phyloP scores from a whole-genome alignment of 2,797 vertebrate species.

The Thalassophryne amazonica region DNA sequence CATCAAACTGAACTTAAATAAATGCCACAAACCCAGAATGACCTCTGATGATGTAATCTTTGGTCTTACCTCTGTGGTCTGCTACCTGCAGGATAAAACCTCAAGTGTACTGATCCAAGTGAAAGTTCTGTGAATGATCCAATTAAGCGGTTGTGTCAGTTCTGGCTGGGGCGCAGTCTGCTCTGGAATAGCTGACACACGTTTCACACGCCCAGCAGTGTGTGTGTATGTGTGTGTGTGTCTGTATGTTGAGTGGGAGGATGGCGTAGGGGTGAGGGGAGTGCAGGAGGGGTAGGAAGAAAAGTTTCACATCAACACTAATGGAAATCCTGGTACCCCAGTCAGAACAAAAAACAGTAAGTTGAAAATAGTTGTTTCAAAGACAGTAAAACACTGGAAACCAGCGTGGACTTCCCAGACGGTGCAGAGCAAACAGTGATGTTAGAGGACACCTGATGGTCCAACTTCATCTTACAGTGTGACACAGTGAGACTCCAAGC shows the following conservation, averaged over 20 bases:
- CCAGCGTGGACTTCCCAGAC: neutral
- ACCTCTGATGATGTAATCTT: too few relatives aligned
- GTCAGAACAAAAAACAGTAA: too few relatives aligned
- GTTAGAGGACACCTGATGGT: conserved; percentile 1
- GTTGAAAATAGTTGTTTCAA: too few relatives aligned
- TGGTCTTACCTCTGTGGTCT: conserved; percentile 52
- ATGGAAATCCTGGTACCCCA: too few relatives aligned
- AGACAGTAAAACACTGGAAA: too few relatives aligned
- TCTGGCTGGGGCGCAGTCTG: conserved; percentile 33
- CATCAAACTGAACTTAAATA: neutral
- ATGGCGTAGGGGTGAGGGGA: neutral
- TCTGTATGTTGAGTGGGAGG: neutral
- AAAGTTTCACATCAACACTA: too few relatives aligned
- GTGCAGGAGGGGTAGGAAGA: neutral
- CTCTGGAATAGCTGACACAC: conserved; percentile 45
- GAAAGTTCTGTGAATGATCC: conserved; percentile 29
- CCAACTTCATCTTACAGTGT: conserved; percentile 12
- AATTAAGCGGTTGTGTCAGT: conserved; percentile 29
- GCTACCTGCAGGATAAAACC: conserved; percentile 10
- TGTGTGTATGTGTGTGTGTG: conserved; percentile 8
- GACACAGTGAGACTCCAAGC: conserved; percentile 15
- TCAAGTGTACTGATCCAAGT: conserved; percentile 52
- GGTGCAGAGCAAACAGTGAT: neutral
- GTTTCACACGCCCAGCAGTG: conserved; percentile 2
- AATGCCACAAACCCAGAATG: neutral